These are phyloP conservation scores for Sturnira hondurensis DNA, from an alignment of 2,113 vertebrate species.

Conservation along the genomic window DNA sequence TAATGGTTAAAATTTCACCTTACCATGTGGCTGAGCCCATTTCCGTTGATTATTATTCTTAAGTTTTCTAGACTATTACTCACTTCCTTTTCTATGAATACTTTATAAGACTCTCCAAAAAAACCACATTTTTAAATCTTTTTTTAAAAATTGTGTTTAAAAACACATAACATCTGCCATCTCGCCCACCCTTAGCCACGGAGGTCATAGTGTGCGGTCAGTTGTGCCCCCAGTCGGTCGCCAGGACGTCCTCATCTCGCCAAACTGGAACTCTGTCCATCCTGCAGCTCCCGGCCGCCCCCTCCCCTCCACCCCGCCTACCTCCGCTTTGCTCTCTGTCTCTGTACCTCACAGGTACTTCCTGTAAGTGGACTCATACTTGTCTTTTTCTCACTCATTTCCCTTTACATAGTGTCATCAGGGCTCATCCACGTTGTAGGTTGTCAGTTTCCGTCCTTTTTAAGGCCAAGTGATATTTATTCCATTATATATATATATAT, in stretches of 20 bases:
- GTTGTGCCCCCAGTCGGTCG: not conserved
- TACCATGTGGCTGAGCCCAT: not conserved
- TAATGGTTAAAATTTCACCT: slow-evolving; percentile 11
- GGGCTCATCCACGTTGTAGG: not conserved
- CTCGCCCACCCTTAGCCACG: not conserved
- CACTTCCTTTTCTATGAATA: not conserved
- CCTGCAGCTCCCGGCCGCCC: not conserved
- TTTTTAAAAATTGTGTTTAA: not conserved
- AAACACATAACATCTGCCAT: not conserved
- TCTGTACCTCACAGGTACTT: not conserved
- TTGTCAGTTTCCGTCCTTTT: not conserved
- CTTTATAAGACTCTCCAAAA: not conserved
- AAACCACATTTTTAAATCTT: not conserved
- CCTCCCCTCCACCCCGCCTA: no score
- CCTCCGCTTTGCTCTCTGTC: not conserved
- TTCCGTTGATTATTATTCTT: not conserved
- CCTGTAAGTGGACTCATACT: not conserved
- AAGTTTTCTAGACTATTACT: not conserved
- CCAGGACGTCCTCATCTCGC: not conserved
- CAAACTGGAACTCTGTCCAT: not conserved
- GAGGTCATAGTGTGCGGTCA: not conserved
- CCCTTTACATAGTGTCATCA: not conserved
- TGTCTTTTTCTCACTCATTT: not conserved
- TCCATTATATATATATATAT: no score
- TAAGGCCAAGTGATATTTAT: not conserved